Evolutionary conservation across 2,888 invertebrate genomes (phyloP).

Genomic region (Parthenolecanium corni): DNA sequence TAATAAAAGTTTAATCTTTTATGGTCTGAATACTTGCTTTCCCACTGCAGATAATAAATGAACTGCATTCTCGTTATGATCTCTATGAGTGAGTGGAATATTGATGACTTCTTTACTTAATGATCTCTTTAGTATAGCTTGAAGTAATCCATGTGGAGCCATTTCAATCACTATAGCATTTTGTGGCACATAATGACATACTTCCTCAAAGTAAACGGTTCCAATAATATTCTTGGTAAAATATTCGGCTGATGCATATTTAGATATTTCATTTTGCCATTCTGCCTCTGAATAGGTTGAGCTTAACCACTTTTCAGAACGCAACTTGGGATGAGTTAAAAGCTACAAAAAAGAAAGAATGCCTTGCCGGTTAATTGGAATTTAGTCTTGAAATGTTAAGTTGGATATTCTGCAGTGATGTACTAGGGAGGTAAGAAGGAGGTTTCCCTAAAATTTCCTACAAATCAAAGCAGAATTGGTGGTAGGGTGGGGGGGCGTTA

Average conservation of each 20-base stretch:
- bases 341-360: conserved; percentile 44
- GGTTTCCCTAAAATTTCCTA: too few relatives aligned
- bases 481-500: too few relatives aligned
- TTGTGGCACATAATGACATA: conserved; percentile 60
- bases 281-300: conserved; percentile 77
- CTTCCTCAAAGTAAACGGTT: conserved; percentile 56
- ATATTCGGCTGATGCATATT: conserved; percentile 78
- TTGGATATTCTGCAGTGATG: too few relatives aligned
- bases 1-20: too few relatives aligned
- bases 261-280: conserved; percentile 66
- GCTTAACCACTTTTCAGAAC: conserved; percentile 78
- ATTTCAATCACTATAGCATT: conserved; percentile 84
- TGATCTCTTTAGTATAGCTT: conserved; percentile 52
- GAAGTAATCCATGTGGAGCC: conserved; percentile 56
- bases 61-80: conserved; percentile 42
- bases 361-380: too few relatives aligned
- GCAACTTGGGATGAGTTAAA: conserved; percentile 63
- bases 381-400: too few relatives aligned
- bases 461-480: too few relatives aligned
- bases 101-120: conserved; percentile 45
- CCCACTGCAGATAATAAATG: conserved; percentile 41
- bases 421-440: too few relatives aligned
- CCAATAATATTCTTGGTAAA: conserved; percentile 92
- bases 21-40: conserved; percentile 39
- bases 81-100: conserved; percentile 47